Base-by-base conservation (phyloP, 2,888 invertebrate species). In the Eristalis tenax region DNA sequence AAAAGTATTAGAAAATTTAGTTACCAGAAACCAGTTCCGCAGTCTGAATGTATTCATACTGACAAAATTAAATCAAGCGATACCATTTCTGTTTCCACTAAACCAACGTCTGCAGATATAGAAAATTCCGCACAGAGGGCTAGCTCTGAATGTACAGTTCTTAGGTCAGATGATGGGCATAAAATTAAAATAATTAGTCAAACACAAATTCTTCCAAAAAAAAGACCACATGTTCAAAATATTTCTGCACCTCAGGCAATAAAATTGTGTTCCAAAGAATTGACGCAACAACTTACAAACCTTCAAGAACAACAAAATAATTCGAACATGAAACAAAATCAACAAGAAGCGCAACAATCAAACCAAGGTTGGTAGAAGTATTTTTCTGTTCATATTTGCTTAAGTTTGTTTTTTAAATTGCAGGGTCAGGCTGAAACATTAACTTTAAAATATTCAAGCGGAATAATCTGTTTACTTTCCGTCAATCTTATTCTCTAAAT, bases 161-260 rank as follows among this genome's bases (percentile, higher is more conserved):
- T 90, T 10, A 65, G 88, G 10, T 89, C 91, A 64, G 91, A 91
- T 23, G 92, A 92, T 89, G 92, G 91, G 5, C 92, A 92, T 90
- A 91, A 91, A 88, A 92, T 92, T 43, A 92, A 92, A 90, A 92
- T 92, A 89, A 90, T 92, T 89, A 92, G 92, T 78, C 92, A 92
- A 88, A 92, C 93, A 84, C 92, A 92, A 90, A 92, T 92, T 89
- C 90, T 93, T 83, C 93, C 93, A 71, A 93, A 93, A 89, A 93
- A 93, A 88, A 90, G 93, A 83, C 93, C 93, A 80, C 93, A 93
- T 86, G 93, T 93, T 83, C 93, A 93, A 89, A 93, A 92, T 90
- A 92, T 93, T 77, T 85, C 86, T n/a, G 92, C 93, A 28, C 91
- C 90, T 61, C 92, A 88, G 91, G 91, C 68, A 90, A 91, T 43